These are phyloP conservation scores for Sesamia inferens DNA, from an alignment of 2,888 invertebrate genomes.

Conservation along the genomic window DNA sequence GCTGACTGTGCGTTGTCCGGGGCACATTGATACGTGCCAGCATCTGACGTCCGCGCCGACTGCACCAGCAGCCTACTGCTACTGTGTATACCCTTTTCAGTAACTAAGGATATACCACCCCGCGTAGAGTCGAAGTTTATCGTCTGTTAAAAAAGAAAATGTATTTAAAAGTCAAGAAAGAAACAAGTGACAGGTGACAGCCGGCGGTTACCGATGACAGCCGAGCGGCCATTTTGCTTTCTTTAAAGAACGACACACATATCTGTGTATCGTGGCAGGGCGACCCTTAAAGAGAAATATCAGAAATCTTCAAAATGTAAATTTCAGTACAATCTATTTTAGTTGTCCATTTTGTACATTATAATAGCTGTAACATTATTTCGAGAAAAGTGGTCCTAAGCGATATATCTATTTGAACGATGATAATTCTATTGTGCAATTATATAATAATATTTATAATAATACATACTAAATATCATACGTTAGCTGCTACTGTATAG, in stretches of 20 bases:
- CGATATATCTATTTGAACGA: too few species aligned
- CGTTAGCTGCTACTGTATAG: neutral
- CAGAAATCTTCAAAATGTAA: too few species aligned
- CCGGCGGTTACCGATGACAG: neutral
- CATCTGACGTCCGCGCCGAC: conserved; percentile 94
- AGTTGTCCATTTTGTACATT: neutral
- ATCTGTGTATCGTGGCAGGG: too few species aligned
- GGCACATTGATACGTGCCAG: conserved; percentile 95
- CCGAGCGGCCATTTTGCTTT: neutral
- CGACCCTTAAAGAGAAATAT: too few species aligned
- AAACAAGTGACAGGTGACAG: conserved; percentile 15
- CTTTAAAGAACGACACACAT: too few species aligned
- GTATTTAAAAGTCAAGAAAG: conserved; percentile 3
- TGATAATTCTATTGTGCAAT: too few species aligned
- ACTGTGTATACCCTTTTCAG: conserved; percentile 95
- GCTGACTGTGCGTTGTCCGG: conserved; percentile 96
- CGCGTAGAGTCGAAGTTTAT: conserved; percentile 97
- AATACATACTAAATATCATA: neutral
- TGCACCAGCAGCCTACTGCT: conserved; percentile 95
- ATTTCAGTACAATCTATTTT: neutral
- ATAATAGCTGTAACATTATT: neutral
- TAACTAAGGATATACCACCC: conserved; percentile 96
- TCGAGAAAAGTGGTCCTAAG: neutral
- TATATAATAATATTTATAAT: too few species aligned
- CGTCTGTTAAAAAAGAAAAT: conserved; percentile 86